Percentiles rank a stretch among this genome's conserved stretches.
Evolutionary conservation across 2,113 vertebrate genomes (phyloP).

Genomic region (Prolemur simus): DNA sequence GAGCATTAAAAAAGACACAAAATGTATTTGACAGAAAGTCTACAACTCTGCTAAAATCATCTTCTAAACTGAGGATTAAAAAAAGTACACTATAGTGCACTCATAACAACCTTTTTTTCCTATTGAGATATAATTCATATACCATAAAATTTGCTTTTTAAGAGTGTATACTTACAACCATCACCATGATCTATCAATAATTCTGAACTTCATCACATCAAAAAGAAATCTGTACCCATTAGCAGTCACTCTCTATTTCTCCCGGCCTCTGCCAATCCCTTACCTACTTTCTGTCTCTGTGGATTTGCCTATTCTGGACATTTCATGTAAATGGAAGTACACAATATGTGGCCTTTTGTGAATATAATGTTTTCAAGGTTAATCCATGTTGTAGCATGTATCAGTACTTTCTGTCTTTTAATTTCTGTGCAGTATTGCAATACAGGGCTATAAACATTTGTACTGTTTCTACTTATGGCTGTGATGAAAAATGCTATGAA

Average conservation of each 20-base stretch:
- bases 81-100: rapidly evolving
- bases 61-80: neutral
- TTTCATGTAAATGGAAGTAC: neutral
- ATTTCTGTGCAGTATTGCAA: too few relatives aligned
- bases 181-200: neutral
- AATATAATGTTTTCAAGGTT: neutral
- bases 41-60: neutral
- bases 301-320: neutral
- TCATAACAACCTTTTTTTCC: neutral
- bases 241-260: neutral
- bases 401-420: neutral
- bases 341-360: too few relatives aligned
- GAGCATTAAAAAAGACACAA: neutral
- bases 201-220: neutral
- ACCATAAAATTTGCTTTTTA: neutral
- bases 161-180: neutral
- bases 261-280: too few relatives aligned
- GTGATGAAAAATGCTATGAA: neutral
- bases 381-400: neutral
- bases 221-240: neutral
- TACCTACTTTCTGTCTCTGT: neutral
- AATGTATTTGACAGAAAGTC: neutral
- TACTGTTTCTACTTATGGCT: neutral
- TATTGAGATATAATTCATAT: neutral
- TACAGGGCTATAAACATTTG: neutral